Evolutionary conservation across 2,113 vertebrate species (phyloP).

Genomic region (Ailurus styani): DNA sequence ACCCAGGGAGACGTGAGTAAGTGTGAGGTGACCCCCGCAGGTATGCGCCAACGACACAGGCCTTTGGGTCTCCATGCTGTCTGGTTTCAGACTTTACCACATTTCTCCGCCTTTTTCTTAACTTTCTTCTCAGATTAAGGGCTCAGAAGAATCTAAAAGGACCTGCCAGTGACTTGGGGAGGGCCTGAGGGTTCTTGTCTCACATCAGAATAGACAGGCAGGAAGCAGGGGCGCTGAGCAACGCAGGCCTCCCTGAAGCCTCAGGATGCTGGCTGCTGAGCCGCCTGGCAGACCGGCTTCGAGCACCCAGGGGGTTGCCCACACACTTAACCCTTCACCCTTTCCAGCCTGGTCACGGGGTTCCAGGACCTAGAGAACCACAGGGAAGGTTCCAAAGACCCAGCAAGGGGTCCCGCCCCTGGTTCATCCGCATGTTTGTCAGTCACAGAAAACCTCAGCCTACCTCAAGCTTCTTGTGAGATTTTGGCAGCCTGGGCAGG

Average conservation of each 20-base stretch:
- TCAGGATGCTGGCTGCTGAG: fast-evolving
- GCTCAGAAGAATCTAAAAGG: neutral
- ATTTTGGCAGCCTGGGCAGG: neutral
- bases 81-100: neutral
- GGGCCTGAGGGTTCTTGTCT: neutral
- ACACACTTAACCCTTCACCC: neutral
- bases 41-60: fast-evolving
- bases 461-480: conserved; percentile 69
- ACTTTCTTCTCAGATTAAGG: neutral
- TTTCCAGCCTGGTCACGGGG: neutral
- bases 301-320: neutral
- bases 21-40: fast-evolving
- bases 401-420: fast-evolving
- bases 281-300: neutral
- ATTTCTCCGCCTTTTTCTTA: neutral
- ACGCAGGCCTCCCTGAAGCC: neutral
- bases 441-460: neutral
- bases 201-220: neutral
- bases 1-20: fast-evolving
- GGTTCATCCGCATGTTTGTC: neutral
- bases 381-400: neutral
- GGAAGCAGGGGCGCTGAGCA: neutral
- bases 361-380: neutral
- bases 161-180: neutral
- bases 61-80: neutral